Base-by-base conservation (phyloP, 2,888 invertebrate genomes). In the Chloromyia formosa region DNA sequence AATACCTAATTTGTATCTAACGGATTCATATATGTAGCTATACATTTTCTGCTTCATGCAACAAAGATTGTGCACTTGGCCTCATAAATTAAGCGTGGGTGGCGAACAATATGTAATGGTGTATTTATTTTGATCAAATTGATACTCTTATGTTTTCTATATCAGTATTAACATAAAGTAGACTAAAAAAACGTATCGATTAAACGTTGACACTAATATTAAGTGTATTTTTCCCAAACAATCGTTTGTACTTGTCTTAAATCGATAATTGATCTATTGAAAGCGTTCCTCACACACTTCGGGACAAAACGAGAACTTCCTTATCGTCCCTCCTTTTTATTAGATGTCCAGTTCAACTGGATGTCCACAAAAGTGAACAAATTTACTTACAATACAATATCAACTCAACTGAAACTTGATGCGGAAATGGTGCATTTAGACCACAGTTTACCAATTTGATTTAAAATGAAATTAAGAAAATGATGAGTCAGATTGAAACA, bases 391-490 rank as follows among this genome's bases (percentile, higher is more conserved):
- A 18, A 18, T 12, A 58, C 20, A 12, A 58, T 12, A 58, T 22
- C 12, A 49, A n/a, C 49, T 12, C 16, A 49, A 7, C 2, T n/a
- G 12, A 49, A 40, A 62, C 4, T 62, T 14, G 45, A 66, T 66
- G 45, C 45, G 66, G 66, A 66, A 66, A 66, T 49, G 49, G 35
- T 12, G 49, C 66, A 66, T 66, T 35, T 66, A 49, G 45, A 49
- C 20, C 3, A 7, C 27, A 22, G 14, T 49, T 35, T 35, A 35
- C 27, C 27, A 35, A 35, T 35, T 35, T 66, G 49, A 45, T 45
- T n/a, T n/a, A 18, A 12, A 22, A 45, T 49, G 10, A 35, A 14
- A 27, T 14, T 16, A 16, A 66, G 66, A 49, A 45, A 45, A 22
- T 66, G 66, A 49, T 66, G 66, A 66, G 49, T 66, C 66, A 66